Conservation (phyloP, 2,797 vertebrate species). For the Sebastiscus tertius region DNA sequence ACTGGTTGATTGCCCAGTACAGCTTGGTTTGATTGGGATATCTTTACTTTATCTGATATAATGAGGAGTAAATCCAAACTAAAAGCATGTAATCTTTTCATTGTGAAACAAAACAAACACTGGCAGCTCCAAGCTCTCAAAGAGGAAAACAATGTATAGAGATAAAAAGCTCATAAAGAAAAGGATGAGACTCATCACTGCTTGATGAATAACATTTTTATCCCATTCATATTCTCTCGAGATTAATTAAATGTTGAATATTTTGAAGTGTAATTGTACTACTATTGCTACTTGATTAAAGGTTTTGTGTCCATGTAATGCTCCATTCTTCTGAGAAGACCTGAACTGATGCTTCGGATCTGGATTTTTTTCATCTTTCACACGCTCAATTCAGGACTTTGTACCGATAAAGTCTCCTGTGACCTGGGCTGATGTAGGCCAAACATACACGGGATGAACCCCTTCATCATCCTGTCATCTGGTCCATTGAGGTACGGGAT, state of each 20-base stretch:
- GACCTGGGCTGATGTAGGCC: constrained; percentile 49
- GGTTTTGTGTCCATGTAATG: neutral
- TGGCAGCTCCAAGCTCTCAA: neutral
- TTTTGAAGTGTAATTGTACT: neutral
- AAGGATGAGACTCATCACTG: neutral
- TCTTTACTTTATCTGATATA: neutral
- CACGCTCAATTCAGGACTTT: constrained; percentile 24
- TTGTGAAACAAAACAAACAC: neutral
- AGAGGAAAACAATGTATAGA: neutral
- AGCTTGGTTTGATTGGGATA: neutral
- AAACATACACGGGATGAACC: constrained; percentile 45
- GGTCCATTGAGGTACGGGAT: constrained; percentile 42
- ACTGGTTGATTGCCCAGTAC: neutral
- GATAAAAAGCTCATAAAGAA: neutral
- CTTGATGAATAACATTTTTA: neutral
- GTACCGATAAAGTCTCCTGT: constrained; percentile 11
- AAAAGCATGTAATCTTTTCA: neutral
- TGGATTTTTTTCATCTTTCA: constrained; percentile 28
- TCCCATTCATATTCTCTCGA: neutral
- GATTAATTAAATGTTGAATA: neutral
- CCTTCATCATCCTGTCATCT: constrained; percentile 70
- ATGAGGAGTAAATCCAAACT: neutral
- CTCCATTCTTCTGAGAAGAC: neutral
- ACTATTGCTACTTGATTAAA: neutral
- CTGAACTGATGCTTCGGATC: neutral